Conservation (phyloP, 2,113 vertebrate genomes). For the Tachysurus vachellii region DNA sequence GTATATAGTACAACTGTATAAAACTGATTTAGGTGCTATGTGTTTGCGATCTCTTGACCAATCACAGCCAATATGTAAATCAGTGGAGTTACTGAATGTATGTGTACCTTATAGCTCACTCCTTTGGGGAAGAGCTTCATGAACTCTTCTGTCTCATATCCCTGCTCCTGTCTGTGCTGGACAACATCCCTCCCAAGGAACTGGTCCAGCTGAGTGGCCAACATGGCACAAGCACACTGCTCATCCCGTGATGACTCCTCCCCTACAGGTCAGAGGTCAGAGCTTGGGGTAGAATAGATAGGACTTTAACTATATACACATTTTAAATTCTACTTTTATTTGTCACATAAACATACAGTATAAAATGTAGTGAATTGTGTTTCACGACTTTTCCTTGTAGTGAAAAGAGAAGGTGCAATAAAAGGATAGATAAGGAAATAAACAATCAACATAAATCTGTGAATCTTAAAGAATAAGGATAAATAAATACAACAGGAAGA, state of each 20-base stretch:
- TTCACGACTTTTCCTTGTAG: no score
- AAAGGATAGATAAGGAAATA: no score
- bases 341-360: no score
- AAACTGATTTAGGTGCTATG: background rate
- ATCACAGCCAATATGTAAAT: background rate
- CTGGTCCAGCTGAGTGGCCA: slow-evolving; percentile 86
- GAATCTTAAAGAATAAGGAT: no score
- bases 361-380: no score
- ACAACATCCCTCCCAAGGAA: slow-evolving; percentile 79
- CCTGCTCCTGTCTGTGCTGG: slow-evolving; percentile 85
- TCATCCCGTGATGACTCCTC: slow-evolving; percentile 84
- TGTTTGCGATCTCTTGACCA: no score
- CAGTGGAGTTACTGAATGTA: background rate
- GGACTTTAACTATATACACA: background rate
- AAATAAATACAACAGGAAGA: no score
- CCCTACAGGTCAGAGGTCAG: slow-evolving; percentile 66
- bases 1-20: background rate
- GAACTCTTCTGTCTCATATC: slow-evolving; percentile 82
- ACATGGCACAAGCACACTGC: slow-evolving; percentile 83
- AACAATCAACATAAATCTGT: no score
- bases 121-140: slow-evolving; percentile 86
- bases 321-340: no score
- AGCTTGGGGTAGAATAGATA: background rate
- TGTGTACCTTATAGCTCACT: slow-evolving; percentile 86
- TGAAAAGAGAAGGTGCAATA: no score